Evolutionary conservation across 2,888 invertebrate species (phyloP).

Genomic region (Tinea trinotella): DNA sequence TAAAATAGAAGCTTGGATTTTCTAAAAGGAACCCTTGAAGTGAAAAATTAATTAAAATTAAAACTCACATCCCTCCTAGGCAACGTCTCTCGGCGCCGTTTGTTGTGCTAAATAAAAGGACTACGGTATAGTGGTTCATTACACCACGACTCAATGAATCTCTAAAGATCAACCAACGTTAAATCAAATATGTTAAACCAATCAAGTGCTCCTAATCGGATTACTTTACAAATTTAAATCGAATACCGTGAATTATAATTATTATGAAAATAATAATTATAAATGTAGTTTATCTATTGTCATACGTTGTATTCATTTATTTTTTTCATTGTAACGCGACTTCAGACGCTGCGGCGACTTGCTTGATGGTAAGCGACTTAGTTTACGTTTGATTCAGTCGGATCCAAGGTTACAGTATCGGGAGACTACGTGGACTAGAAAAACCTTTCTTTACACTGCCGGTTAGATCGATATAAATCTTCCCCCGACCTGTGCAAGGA

Average conservation of each 20-base stretch:
- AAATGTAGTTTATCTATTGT: too few relatives aligned
- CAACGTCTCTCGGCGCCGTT: background rate
- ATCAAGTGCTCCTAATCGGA: background rate
- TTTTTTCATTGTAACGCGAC: too few relatives aligned
- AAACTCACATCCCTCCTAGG: slow-evolving; percentile 26
- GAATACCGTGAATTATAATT: background rate
- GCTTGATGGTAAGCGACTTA: too few relatives aligned
- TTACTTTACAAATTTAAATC: background rate
- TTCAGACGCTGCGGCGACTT: too few relatives aligned
- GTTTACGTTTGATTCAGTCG: too few relatives aligned
- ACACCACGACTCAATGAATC: slow-evolving; percentile 58
- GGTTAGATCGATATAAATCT: too few relatives aligned
- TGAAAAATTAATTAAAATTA: slow-evolving; percentile 69
- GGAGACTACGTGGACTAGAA: too few relatives aligned
- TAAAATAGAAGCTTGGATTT: slow-evolving; percentile 21
- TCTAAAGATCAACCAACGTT: slow-evolving; percentile 51
- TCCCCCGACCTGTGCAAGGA: too few relatives aligned
- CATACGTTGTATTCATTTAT: too few relatives aligned
- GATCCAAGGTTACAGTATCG: too few relatives aligned
- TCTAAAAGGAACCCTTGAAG: slow-evolving; percentile 56
- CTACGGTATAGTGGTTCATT: slow-evolving; percentile 26
- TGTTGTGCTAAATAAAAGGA: slow-evolving; percentile 41
- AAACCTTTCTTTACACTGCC: too few relatives aligned
- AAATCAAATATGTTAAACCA: slow-evolving; percentile 11
- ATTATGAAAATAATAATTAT: background rate